phyloP scores from a whole-genome alignment of 2,113 vertebrate species.

The Myodes glareolus region DNA sequence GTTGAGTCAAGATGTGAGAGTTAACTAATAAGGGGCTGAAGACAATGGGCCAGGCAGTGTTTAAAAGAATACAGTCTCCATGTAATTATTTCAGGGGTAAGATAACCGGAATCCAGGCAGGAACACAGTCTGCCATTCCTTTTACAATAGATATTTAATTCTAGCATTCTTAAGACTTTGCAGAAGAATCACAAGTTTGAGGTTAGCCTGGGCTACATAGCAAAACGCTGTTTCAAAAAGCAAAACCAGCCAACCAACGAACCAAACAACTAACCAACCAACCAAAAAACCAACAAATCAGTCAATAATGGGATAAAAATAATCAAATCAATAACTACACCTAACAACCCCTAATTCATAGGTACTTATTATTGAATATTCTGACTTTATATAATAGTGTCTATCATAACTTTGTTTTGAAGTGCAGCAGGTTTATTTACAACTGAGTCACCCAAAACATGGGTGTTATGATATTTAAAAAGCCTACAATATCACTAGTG shows the following conservation, averaged over 20 bases:
- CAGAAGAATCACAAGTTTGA: not conserved
- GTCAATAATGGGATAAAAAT: not conserved
- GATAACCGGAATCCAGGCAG: too few species aligned
- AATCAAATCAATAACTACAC: not conserved
- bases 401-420: not conserved
- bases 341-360: not conserved
- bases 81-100: too few species aligned
- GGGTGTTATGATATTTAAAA: not conserved
- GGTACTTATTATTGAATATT: not conserved
- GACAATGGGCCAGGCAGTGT: too few species aligned
- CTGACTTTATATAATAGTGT: not conserved
- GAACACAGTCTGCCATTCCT: too few species aligned
- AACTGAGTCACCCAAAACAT: not conserved
- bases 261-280: too few species aligned
- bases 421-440: not conserved
- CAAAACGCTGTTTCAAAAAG: not conserved
- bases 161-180: not conserved
- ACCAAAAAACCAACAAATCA: not conserved
- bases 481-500: not conserved
- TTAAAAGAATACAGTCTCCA: too few species aligned
- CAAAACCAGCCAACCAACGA: not conserved
- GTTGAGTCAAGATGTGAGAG: too few species aligned
- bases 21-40: too few species aligned
- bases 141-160: not conserved
- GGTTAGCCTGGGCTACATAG: not conserved